Evolutionary conservation across 2,797 vertebrate species (phyloP).

Genomic region (Meda fulgida): DNA sequence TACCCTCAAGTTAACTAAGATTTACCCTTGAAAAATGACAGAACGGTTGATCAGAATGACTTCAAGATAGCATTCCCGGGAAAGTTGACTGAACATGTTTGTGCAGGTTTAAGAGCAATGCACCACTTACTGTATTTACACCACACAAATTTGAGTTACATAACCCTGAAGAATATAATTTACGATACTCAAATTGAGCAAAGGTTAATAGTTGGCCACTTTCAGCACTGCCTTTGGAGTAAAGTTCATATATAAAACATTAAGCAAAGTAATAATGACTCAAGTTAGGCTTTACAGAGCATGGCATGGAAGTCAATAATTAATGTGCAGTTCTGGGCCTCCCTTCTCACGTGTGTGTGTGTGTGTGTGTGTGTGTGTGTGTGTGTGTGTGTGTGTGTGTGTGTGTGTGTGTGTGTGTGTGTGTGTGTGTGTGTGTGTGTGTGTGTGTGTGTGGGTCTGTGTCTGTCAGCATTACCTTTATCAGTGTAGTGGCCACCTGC

Average conservation of each 20-base stretch:
- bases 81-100: not conserved
- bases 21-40: not conserved
- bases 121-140: not conserved
- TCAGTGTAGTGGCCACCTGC: slow-evolving; percentile 38
- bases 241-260: slow-evolving; percentile 21
- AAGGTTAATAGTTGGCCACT: not conserved
- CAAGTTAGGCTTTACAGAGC: not conserved
- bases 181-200: not conserved
- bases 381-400: too few relatives aligned
- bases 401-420: slow-evolving; percentile 23
- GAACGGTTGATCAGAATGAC: not conserved
- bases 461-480: slow-evolving; percentile 49
- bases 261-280: slow-evolving; percentile 28
- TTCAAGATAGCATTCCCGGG: too few relatives aligned
- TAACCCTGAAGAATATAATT: not conserved
- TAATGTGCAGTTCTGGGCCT: not conserved
- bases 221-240: not conserved
- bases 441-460: slow-evolving; percentile 22
- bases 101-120: not conserved
- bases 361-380: not conserved
- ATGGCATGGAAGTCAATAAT: not conserved
- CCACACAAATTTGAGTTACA: not conserved
- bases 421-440: not conserved
- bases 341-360: not conserved
- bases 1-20: not conserved